Base-by-base conservation (phyloP, 1,140 invertebrate species). In the Vanessa tameamea region DNA sequence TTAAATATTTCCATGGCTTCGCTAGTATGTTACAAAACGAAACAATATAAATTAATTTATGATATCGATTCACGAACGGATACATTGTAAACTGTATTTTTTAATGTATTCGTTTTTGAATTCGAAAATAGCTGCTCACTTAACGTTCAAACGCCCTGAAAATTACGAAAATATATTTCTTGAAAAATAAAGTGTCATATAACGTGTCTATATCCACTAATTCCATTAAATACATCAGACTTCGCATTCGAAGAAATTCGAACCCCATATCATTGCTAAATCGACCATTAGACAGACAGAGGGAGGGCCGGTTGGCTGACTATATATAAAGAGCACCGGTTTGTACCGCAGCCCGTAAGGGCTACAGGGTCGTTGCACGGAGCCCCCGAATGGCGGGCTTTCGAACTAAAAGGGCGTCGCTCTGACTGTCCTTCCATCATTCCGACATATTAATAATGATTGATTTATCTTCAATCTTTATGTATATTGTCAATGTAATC, bases 341-440 rank as follows among this genome's bases (percentile, higher is more conserved):
- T 78, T 80, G 82, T 83, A 84, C 79, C 79, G 78, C 73, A 70
- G 63, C 31, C 73, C 72, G 65, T 74, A 84, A 86, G 84, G 87
- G 82, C 86, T 82, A 55, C 74, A 78, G 78, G 89, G 88, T 90
- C 86, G 84, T 84, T 88, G 88, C 76, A 85, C 89, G 84, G 79
- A 66, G 72, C 78, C 87, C 77, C 79, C 83, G 73, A 81, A 75
- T 78, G 78, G 65, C 80, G 78, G 77, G 81, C 76, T 81, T 81
- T 82, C 81, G 83, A 84, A 82, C 79, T 69, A 78, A 72, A 72
- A 84, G 87, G 85, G 86, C 87, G 84, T 85, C 83, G 87, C 79
- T 81, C 85, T 77, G 78, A 59, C 64, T 53, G 82, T 80, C 79
- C 79, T 80, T 84, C 80, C 77, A 76, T 74, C 72, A 76, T 53